These are phyloP conservation scores for Mechanitis messenoides DNA, from an alignment of 2,888 invertebrate genomes.

Conservation along the genomic window DNA sequence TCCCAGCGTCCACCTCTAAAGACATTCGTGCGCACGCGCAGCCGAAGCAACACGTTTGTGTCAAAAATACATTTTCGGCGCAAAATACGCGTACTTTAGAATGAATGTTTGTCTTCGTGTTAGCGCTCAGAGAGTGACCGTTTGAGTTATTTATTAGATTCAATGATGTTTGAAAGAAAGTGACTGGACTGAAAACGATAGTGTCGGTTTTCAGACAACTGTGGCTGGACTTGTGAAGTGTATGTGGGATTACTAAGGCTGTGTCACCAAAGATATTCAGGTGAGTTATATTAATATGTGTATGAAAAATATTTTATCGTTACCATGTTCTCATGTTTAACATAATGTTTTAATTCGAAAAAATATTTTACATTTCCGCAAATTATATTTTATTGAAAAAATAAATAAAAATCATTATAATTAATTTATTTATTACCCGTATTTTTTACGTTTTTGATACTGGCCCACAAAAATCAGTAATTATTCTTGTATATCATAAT, in stretches of 20 bases:
- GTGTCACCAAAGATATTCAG: conserved; percentile 67
- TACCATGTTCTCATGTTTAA: no score
- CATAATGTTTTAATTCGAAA: no score
- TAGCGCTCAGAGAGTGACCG: conserved; percentile 54
- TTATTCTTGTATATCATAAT: no score
- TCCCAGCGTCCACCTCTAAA: conserved; percentile 65
- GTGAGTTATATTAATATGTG: conserved; percentile 39
- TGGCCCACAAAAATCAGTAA: no score
- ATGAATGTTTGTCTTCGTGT: conserved; percentile 30
- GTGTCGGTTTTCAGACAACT: conserved; percentile 42
- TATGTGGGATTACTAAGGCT: conserved; percentile 55
- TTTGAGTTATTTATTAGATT: conserved; percentile 33
- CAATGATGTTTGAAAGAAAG: conserved; percentile 45
- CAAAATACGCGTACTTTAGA: neutral
- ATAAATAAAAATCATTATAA: no score
- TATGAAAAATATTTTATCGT: no score
- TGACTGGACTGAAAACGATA: conserved; percentile 67
- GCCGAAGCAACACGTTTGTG: conserved; percentile 56
- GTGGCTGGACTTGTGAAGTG: conserved; percentile 42
- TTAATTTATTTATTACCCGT: no score
- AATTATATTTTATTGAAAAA: no score
- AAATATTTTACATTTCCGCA: no score
- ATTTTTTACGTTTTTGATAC: no score
- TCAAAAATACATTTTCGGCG: conserved; percentile 36
- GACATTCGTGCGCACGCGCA: conserved; percentile 75